A percentile compares a stretch with the other conserved stretches of the same genome.
These are phyloP conservation scores for Cynopterus sphinx DNA, from an alignment of 2,797 vertebrate species.

Conservation along the genomic window DNA sequence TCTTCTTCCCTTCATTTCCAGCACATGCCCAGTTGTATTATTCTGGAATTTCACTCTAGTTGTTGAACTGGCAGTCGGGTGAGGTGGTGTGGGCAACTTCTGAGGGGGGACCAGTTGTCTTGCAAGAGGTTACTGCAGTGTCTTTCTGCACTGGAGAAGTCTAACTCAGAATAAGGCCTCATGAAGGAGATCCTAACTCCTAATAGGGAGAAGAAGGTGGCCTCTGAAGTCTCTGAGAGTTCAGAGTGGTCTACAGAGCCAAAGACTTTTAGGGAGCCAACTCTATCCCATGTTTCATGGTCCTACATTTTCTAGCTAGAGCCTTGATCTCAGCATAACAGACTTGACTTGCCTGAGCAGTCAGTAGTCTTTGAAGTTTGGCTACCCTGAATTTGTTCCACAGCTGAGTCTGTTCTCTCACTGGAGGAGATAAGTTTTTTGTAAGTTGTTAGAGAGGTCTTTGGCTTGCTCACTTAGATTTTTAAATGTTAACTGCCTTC, in stretches of 20 bases:
- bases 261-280: not conserved
- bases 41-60: not conserved
- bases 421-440: not conserved
- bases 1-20: not conserved
- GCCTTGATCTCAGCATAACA: not conserved
- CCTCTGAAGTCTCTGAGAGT: not conserved
- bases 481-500: slow-evolving; percentile 35
- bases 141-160: not conserved
- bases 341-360: not conserved
- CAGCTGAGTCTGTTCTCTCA: not conserved
- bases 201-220: not conserved
- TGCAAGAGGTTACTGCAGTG: not conserved
- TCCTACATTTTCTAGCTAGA: not conserved
- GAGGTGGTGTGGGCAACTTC: not conserved
- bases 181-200: not conserved
- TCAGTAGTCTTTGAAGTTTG: not conserved
- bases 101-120: not conserved
- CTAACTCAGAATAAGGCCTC: not conserved
- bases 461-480: not conserved
- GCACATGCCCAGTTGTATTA: not conserved
- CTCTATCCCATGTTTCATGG: not conserved
- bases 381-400: not conserved
- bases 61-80: not conserved
- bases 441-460: not conserved
- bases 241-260: not conserved